phyloP scores from a whole-genome alignment of 1,140 invertebrate species.

The Saccostrea cuccullata region DNA sequence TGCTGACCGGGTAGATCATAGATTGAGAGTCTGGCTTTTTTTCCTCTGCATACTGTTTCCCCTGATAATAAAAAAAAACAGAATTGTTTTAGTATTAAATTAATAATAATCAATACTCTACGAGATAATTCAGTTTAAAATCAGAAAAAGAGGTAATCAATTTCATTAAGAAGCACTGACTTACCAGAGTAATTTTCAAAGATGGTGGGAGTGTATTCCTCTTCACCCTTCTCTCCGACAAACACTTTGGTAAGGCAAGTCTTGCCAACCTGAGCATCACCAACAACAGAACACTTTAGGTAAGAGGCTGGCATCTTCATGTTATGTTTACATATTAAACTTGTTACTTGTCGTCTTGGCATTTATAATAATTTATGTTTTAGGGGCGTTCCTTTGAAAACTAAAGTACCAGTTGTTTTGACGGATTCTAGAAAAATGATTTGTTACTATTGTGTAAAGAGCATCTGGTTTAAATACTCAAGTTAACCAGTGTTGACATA shows the following conservation, averaged over 20 bases:
- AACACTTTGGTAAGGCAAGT: neutral
- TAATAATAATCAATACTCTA: neutral
- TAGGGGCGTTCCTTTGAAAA: neutral
- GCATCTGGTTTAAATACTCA: too few relatives aligned
- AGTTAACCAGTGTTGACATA: neutral
- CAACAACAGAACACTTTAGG: neutral
- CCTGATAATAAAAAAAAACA: neutral
- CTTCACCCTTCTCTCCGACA: neutral
- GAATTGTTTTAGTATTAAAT: neutral
- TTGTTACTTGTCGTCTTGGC: neutral
- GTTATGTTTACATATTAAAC: neutral
- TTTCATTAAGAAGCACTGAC: neutral
- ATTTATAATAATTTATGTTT: neutral
- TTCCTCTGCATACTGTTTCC: neutral
- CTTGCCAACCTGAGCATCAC: neutral
- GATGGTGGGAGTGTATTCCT: neutral
- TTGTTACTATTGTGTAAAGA: too few relatives aligned
- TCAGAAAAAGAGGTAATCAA: neutral
- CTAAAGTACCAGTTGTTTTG: neutral
- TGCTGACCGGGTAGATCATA: constrained; percentile 15
- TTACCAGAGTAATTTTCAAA: constrained; percentile 15
- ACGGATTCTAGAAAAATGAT: neutral
- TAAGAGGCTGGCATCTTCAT: neutral
- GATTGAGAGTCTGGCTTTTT: neutral
- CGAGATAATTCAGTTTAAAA: neutral